Conservation (phyloP, 2,888 invertebrate genomes). For the Daptonema setosum region DNA sequence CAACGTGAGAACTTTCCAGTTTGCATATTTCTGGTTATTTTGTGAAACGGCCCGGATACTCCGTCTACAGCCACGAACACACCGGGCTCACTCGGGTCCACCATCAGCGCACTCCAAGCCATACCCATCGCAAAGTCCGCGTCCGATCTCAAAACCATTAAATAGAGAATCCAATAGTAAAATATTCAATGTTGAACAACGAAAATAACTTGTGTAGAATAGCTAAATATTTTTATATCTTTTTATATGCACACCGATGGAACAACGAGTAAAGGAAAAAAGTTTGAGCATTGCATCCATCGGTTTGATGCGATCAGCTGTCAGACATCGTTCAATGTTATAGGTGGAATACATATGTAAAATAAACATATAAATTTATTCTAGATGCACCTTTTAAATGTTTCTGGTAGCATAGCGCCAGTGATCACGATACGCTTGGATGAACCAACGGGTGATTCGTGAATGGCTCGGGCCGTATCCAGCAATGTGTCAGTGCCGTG, state of each 20-base stretch:
- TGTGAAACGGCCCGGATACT: conserved; percentile 2
- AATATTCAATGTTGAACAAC: too few relatives aligned
- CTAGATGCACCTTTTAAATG: too few relatives aligned
- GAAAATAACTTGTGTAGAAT: too few relatives aligned
- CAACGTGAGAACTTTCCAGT: background rate
- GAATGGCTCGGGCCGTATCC: conserved; percentile 14
- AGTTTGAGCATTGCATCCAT: too few relatives aligned
- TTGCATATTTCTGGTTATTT: background rate
- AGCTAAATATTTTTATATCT: too few relatives aligned
- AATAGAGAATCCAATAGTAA: too few relatives aligned
- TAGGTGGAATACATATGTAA: too few relatives aligned
- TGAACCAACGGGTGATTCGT: background rate
- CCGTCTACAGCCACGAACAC: conserved; percentile 17
- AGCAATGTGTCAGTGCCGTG: conserved; percentile 22
- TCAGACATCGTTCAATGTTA: too few relatives aligned
- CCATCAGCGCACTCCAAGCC: conserved; percentile 15
- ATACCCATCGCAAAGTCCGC: conserved; percentile 21
- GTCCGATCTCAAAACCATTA: conserved; percentile 16
- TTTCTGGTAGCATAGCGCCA: conserved; percentile 11
- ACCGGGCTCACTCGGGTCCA: conserved; percentile 8
- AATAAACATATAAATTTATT: too few relatives aligned
- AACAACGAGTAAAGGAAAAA: too few relatives aligned
- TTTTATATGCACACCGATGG: too few relatives aligned
- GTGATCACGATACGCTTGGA: conserved; percentile 14
- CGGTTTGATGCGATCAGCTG: too few relatives aligned